Conservation (phyloP, 2,888 invertebrate species). For the Atrina japonica region DNA sequence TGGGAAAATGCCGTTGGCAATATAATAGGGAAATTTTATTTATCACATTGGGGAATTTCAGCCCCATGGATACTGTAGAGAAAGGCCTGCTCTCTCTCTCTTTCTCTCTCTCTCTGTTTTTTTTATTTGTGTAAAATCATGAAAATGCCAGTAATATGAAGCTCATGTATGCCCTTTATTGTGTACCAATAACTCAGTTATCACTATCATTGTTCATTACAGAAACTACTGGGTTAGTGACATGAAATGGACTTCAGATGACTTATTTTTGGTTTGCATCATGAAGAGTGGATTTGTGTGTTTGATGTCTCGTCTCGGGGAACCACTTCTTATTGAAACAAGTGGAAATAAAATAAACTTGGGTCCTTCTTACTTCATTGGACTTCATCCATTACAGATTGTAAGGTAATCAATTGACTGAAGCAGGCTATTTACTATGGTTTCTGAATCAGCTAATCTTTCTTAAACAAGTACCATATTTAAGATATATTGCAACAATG, state of each 20-base stretch:
- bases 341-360: constrained; percentile 73
- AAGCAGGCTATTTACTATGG: neutral
- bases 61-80: no score
- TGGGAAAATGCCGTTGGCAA: no score
- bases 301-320: constrained; percentile 76
- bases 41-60: no score
- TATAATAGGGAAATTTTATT: no score
- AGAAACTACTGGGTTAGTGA: constrained; percentile 77
- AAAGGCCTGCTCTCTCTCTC: no score
- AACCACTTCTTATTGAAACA: constrained; percentile 72
- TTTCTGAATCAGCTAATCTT: no score
- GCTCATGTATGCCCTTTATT: no score
- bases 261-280: constrained; percentile 74
- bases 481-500: neutral
- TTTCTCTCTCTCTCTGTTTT: no score
- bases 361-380: constrained; percentile 76
- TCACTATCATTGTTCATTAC: no score
- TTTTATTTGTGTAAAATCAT: no score
- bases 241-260: constrained; percentile 76
- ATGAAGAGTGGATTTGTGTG: constrained; percentile 75
- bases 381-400: constrained; percentile 76
- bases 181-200: no score
- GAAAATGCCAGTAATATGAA: no score
- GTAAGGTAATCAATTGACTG: constrained; percentile 60
- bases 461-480: neutral